A percentile compares a stretch with the other conserved stretches of the same genome.
These are phyloP conservation scores for Yponomeuta cagnagella DNA, from an alignment of 2,888 invertebrate genomes.

Conservation along the genomic window DNA sequence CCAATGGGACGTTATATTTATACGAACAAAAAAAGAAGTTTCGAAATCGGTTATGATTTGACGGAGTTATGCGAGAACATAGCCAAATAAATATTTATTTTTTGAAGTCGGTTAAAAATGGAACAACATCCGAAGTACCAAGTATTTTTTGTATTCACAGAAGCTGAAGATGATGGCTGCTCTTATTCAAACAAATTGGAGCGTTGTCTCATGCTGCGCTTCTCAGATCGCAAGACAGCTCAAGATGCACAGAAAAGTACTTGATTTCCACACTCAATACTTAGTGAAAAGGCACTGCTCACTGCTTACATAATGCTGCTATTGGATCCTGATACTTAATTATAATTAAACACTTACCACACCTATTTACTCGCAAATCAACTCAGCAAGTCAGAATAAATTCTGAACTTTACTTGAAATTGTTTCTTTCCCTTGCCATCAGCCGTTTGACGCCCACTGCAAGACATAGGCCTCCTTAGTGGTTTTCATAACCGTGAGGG, in stretches of 20 bases:
- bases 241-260: conserved; percentile 5
- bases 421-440: neutral
- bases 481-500: too few species aligned
- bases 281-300: neutral
- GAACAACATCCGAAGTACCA: neutral
- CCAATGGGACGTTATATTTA: too few species aligned
- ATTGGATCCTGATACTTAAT: neutral
- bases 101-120: too few species aligned
- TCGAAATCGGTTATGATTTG: too few species aligned
- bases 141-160: conserved; percentile 32
- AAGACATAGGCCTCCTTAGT: too few species aligned
- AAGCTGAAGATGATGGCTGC: conserved; percentile 66
- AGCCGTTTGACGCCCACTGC: too few species aligned
- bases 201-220: conserved; percentile 58
- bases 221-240: conserved; percentile 46
- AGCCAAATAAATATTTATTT: too few species aligned
- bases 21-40: too few species aligned
- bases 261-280: neutral
- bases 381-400: conserved; percentile 40
- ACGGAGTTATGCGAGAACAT: too few species aligned
- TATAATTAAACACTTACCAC: neutral
- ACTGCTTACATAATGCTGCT: neutral
- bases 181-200: conserved; percentile 67
- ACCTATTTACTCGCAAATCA: neutral
- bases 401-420: conserved; percentile 27